Conservation (phyloP, 2,888 invertebrate genomes). For the Smittia sp. region DNA sequence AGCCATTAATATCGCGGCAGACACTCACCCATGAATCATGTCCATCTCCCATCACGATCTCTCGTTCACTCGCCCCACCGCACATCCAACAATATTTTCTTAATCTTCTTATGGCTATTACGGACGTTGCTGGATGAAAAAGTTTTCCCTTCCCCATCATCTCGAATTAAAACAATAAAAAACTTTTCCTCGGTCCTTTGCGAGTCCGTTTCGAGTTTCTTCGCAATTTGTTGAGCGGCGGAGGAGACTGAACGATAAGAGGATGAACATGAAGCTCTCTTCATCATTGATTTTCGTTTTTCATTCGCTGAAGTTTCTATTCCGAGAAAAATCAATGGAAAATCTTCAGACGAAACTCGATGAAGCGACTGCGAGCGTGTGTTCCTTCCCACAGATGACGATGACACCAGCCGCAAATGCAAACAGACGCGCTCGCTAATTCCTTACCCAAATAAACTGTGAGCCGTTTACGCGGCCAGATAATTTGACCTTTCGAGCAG, state of each 20-base stretch:
- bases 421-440: not conserved
- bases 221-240: not conserved
- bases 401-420: not conserved
- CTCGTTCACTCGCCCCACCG: not conserved
- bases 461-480: not conserved
- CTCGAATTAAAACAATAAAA: not conserved
- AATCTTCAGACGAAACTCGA: not conserved
- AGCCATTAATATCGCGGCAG: not conserved
- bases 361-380: slow-evolving; percentile 1
- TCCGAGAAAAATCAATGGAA: not conserved
- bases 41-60: not conserved
- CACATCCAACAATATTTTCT: not conserved
- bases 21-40: slow-evolving; percentile 4
- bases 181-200: not conserved
- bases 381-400: not conserved
- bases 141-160: not conserved
- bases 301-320: not conserved
- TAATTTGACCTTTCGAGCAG: not conserved
- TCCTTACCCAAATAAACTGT: not conserved
- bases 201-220: not conserved
- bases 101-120: slow-evolving; percentile 19
- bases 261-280: not conserved
- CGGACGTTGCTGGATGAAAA: not conserved
- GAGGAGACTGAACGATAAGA: not conserved
- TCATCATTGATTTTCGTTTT: slow-evolving; percentile 8